Conservation (phyloP, 2,888 invertebrate genomes). For the Heliconius cydno region DNA sequence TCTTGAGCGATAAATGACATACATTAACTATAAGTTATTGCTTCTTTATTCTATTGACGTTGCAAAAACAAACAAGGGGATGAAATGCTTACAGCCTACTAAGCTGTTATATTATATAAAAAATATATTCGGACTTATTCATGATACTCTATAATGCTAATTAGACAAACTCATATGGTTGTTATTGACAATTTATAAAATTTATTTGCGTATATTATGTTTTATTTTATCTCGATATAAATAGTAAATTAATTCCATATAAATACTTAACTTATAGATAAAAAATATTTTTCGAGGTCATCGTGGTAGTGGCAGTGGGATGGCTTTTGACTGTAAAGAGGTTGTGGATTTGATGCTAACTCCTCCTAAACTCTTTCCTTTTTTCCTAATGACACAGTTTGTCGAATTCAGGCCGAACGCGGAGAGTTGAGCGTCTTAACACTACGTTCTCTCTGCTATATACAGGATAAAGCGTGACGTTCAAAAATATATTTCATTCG, state of each 20-base stretch:
- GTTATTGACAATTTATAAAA: slow-evolving; percentile 8
- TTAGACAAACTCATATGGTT: not conserved
- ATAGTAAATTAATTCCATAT: not conserved
- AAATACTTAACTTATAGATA: not conserved
- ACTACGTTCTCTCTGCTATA: not conserved
- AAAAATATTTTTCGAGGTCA: not conserved
- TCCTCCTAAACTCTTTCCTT: too few species aligned
- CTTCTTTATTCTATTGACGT: not conserved
- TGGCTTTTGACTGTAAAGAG: not conserved
- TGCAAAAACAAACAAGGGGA: slow-evolving; percentile 9
- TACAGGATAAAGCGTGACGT: not conserved
- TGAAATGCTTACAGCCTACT: slow-evolving; percentile 3
- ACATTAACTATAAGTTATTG: not conserved
- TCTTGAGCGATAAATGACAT: not conserved
- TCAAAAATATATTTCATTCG: slow-evolving; percentile 31
- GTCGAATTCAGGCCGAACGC: too few species aligned
- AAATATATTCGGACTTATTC: not conserved
- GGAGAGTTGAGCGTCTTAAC: not conserved
- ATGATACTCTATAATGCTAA: not conserved
- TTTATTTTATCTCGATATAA: not conserved
- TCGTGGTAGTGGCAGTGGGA: not conserved
- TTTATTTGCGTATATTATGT: not conserved
- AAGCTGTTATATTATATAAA: not conserved
- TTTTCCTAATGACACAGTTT: too few species aligned
- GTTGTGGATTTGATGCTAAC: not conserved